Evolutionary conservation across 2,888 invertebrate species (phyloP), one percentile per base, ranked within the genome.

Genomic region (Polyploca ridens): DNA sequence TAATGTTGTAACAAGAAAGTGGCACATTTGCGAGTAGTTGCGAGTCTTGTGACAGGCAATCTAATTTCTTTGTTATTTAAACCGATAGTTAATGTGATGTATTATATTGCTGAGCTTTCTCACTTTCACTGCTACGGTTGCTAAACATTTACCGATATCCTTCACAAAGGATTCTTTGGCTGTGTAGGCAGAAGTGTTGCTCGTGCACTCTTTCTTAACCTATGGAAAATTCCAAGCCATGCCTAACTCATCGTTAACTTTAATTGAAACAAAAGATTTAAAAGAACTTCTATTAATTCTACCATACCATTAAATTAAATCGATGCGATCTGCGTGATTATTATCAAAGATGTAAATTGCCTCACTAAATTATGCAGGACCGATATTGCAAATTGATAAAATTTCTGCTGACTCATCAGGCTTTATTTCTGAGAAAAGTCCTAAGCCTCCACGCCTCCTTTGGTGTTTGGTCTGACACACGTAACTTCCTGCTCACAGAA

Each of bases 401-500:
- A n/a, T 19, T 54, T 16, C 59, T 58, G 58, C 49, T 75, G 72
- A 77, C 65, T 77, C 77, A 74, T 64, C 54, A 70, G 77, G 66
- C 57, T 71, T 62, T 67, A 62, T n/a, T 81, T 77, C 78, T 77
- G 33, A 67, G 81, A 77, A 81, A 71, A 61, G 46, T 19, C 64
- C 65, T 3, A 41, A 41, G 41, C 69, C 63, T 67, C 68, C 66
- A 33, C 63, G 58, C 46, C 65, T 65, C 70, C 70, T 70, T 75
- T 72, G 70, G 64, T 72, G 72, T 71, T 65, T 64, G 62, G 63
- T 63, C 69, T 64, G 33, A 54, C 8, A 66, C 67, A 73, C 70
- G 70, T 72, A 71, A 78, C 73, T 82, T 83, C 82, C 82, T 76
- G 71, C 76, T 71, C 67, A 64, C 49, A 58, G 72, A 77, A 81